Percentiles rank a stretch among this genome's conserved stretches.
Evolutionary conservation across 1,140 invertebrate genomes (phyloP).

Genomic region (Drosophila lacteicornis): DNA sequence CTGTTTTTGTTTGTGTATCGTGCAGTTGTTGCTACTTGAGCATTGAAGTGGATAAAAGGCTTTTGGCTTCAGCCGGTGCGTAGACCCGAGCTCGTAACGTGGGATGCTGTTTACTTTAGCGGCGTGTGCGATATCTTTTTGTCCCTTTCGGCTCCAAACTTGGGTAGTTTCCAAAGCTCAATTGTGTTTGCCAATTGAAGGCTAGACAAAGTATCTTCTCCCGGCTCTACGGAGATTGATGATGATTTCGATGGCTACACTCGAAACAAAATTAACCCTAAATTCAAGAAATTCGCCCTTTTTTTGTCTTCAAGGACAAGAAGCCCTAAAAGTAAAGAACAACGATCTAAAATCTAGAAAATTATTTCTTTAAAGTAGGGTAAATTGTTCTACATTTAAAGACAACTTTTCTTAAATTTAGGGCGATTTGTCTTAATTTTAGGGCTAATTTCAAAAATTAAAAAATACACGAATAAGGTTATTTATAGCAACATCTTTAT

Average conservation of each 20-base stretch:
- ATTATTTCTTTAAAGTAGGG: too few species aligned
- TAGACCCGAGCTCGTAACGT: slow-evolving; percentile 24
- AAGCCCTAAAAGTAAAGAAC: too few species aligned
- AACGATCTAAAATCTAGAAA: too few species aligned
- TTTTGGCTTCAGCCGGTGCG: slow-evolving; percentile 51
- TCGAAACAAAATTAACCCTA: too few species aligned
- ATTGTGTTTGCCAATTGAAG: slow-evolving; percentile 83
- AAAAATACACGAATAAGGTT: too few species aligned
- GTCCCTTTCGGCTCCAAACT: slow-evolving; percentile 33
- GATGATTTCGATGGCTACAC: slow-evolving; percentile 50
- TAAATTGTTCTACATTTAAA: too few species aligned
- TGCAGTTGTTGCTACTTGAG: slow-evolving; percentile 74
- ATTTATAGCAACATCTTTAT: too few species aligned
- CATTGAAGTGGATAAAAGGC: slow-evolving; percentile 78
- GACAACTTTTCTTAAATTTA: too few species aligned
- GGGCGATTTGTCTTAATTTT: too few species aligned
- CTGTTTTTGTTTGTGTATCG: slow-evolving; percentile 61
- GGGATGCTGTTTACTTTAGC: slow-evolving; percentile 71
- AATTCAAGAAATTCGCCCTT: too few species aligned
- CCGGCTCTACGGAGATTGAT: slow-evolving; percentile 21
- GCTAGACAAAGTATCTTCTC: slow-evolving; percentile 82
- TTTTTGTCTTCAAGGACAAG: too few species aligned
- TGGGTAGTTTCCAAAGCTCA: slow-evolving; percentile 59
- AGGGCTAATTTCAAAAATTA: too few species aligned
- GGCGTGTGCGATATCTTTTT: slow-evolving; percentile 62